Evolutionary conservation across 2,113 vertebrate species (phyloP), one percentile per base, ranked within the genome.

Genomic region (Chloroceryle aenea): DNA sequence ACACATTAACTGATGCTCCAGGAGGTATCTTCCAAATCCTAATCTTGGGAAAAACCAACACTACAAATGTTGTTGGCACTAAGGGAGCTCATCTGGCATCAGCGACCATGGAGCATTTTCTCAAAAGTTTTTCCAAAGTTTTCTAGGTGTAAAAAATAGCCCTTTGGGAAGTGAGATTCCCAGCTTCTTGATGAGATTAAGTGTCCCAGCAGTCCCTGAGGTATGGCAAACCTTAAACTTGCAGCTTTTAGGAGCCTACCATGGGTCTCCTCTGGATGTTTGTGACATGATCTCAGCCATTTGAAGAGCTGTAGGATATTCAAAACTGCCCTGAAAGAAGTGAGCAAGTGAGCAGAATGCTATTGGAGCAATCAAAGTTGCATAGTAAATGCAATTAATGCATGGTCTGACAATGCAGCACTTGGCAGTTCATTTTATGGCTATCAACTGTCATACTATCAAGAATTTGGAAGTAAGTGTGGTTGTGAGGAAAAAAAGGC

Each of bases 181-280:
- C 64, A 63, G 73, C 25, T 89, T 89, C 74, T 74, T 64, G 71
- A 43, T 43, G 61, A 58, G n/a, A 87, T 89, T 85, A 55, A 78
- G 26, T 34, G 38, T 89, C 91, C 34, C 56, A 93, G 47, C 61
- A 68, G 22, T 42, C 56, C 47, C 26, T 13, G 29, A 81, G 50
- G 23, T 61, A 75, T 22, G 30, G 18, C 6, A 2, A 3, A 56
- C 30, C 52, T 82, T 61, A 56, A 94, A 61, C 17, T n/a, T 87
- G 69, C 43, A 62, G 74, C 14, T 64, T 89, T 87, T 78, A 50
- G 56, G 63, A 56, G 29, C n/a, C 38, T 47, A 7, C 58, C 7
- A 3, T 30, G 42, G 10, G 13, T 40, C 20, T 87, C 56, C 53
- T 63, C 38, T 16, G 38, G 38, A 9, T 55, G 23, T 47, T 52